Conservation (phyloP, 2,888 invertebrate species). For the Dusona sp. region DNA sequence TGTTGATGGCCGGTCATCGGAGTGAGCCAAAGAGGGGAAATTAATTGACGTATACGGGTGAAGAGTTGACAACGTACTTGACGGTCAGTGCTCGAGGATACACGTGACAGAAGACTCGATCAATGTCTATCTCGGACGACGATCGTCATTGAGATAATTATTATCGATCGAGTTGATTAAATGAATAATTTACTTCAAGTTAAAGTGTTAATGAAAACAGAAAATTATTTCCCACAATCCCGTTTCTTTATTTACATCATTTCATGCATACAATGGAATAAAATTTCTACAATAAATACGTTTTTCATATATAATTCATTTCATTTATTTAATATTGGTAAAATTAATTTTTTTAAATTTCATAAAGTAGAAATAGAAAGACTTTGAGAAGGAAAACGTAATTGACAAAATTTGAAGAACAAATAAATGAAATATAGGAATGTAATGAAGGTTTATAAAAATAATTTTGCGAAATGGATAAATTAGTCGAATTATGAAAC, state of each 20-base stretch:
- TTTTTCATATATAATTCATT: no score
- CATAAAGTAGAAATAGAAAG: not conserved
- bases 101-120: conserved; percentile 21
- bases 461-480: not conserved
- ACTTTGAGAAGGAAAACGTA: not conserved
- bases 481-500: not conserved
- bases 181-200: not conserved
- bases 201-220: not conserved
- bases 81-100: conserved; percentile 34
- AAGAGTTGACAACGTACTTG: conserved; percentile 35
- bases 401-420: not conserved
- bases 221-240: not conserved
- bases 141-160: conserved; percentile 21
- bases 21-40: conserved; percentile 20
- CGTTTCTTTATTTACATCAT: not conserved
- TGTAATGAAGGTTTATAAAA: not conserved
- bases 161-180: not conserved
- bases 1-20: conserved; percentile 55
- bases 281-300: no score
- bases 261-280: no score
- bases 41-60: conserved; percentile 51
- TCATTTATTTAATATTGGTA: not conserved
- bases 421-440: not conserved
- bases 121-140: not conserved
- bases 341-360: not conserved